Evolutionary conservation across 1,140 invertebrate species (phyloP), one percentile per base, ranked within the genome.

Genomic region (Zaprionus ghesquierei): DNA sequence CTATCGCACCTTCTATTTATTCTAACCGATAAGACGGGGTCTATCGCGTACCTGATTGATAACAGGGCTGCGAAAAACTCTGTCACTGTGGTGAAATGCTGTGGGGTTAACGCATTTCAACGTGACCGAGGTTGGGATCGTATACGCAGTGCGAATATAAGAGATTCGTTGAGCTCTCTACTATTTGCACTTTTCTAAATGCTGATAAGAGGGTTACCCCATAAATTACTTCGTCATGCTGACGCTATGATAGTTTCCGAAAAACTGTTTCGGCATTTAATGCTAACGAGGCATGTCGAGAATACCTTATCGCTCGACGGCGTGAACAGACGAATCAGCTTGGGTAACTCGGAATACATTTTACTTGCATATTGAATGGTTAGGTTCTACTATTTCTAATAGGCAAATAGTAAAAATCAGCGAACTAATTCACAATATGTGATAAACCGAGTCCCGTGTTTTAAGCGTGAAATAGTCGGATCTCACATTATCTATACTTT

Each of bases 101-200:
- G 2, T 6, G 10, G 13, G 23, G 9, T 18, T 15, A 61, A 69
- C 25, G 25, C 22, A 0, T 22, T 35, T 33, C 46, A 13, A 1
- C 35, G 0, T 70, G 60, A 13, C 9, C n/a, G 10, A 27, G 68
- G 68, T 64, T 46, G 8, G 18, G 18, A 18, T 49, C 12, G 38
- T 29, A 31, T 18, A 12, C 8, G 8, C 2, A 41, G n/a, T 20
- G 2, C 18, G 13, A 44, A 44, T 44, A 44, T 10, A 44, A 44
- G 18, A 44, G 41, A 10, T 20, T 20, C 5, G 1, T 2, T 9
- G 5, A 44, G 18, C 41, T 18, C 15, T 10, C 1, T 20, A n/a
- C n/a, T 44, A 20, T 44, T 44, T 44, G 6, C 9, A 20, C 18
- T 20, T 18, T 9, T 10, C 41, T 9, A 12, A 20, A 4, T 1